Conservation (phyloP, 2,888 invertebrate species). For the Drosophila atripex region DNA sequence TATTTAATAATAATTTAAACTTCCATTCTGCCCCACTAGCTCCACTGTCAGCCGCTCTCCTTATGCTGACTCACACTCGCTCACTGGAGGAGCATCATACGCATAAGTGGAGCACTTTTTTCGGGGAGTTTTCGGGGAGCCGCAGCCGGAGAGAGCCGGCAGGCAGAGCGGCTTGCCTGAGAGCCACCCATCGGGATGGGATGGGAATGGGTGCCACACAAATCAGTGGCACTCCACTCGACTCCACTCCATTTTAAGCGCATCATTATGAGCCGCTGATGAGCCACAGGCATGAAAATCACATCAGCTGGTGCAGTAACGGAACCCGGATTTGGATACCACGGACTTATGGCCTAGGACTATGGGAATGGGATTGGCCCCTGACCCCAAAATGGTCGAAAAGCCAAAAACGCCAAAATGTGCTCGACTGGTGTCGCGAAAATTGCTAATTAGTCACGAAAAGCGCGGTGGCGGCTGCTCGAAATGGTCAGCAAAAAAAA, state of each 20-base stretch:
- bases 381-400: conserved; percentile 25
- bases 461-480: conserved; percentile 42
- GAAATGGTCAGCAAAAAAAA: conserved; percentile 57
- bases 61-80: conserved; percentile 23
- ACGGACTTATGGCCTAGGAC: neutral
- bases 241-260: conserved; percentile 21
- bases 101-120: conserved; percentile 28
- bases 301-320: conserved; percentile 31
- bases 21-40: neutral
- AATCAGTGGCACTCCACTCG: conserved; percentile 56
- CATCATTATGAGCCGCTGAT: conserved; percentile 32
- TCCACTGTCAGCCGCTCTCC: conserved; percentile 13
- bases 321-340: neutral
- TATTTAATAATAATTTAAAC: neutral
- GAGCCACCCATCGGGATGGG: conserved; percentile 60
- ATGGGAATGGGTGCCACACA: conserved; percentile 68
- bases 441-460: conserved; percentile 75
- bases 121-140: conserved; percentile 22
- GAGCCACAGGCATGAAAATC: conserved; percentile 43
- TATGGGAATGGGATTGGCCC: conserved; percentile 30
- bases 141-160: neutral
- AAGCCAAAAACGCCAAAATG: conserved; percentile 1
- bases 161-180: conserved; percentile 52
- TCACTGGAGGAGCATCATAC: conserved; percentile 7
- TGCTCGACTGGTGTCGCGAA: conserved; percentile 53